Evolutionary conservation across 2,113 vertebrate genomes (phyloP).

Genomic region (Rhodinocichla rosea): DNA sequence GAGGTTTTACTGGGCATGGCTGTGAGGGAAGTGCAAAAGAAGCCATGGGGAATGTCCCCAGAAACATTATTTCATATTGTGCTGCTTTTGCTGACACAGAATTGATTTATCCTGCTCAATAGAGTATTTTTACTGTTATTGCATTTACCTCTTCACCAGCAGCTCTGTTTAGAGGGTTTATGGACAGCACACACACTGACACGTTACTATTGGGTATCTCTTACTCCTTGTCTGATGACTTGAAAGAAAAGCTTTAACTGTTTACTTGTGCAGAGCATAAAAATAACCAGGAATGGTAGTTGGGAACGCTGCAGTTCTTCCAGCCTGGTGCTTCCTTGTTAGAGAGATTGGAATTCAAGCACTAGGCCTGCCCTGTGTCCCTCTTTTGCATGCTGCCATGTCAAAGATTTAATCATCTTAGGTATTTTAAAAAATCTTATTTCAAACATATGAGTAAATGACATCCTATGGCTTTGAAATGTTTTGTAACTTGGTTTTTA

Average conservation of each 20-base stretch:
- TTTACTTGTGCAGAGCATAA: not conserved
- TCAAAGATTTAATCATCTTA: not conserved
- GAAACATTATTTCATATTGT: not conserved
- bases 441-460: not conserved
- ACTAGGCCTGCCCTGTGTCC: not conserved
- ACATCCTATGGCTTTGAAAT: not conserved
- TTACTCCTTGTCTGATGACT: not conserved
- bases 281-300: not conserved
- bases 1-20: not conserved
- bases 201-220: rapidly evolving
- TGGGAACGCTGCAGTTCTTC: not conserved
- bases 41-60: not conserved
- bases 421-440: not conserved
- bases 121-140: not conserved
- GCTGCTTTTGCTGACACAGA: not conserved
- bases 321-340: not conserved
- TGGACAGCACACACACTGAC: not conserved
- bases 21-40: not conserved
- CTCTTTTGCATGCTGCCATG: not conserved
- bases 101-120: not conserved
- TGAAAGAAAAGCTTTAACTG: not conserved
- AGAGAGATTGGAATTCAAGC: not conserved
- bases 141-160: not conserved
- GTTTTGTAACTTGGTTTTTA: not conserved
- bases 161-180: not conserved